Evolutionary conservation across 1,140 invertebrate species (phyloP).

Genomic region (Trypoxylus dichotomus): DNA sequence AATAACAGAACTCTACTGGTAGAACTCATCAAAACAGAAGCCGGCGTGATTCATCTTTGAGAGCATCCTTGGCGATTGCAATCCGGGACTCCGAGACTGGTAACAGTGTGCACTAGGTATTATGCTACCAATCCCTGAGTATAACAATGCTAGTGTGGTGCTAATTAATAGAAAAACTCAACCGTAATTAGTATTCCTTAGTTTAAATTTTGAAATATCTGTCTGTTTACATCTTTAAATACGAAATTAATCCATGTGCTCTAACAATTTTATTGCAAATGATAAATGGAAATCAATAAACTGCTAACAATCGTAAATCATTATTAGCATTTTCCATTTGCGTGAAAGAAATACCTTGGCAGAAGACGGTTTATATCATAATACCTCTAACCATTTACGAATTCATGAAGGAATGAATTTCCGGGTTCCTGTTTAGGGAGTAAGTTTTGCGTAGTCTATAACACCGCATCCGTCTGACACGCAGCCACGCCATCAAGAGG

Average conservation of each 20-base stretch:
- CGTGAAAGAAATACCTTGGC: background rate
- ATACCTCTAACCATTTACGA: background rate
- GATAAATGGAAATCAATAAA: background rate
- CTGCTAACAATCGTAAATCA: background rate
- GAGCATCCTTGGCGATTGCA: too few relatives aligned
- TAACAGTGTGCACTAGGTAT: background rate
- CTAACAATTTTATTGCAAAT: background rate
- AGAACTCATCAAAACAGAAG: too few relatives aligned
- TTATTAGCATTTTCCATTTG: background rate
- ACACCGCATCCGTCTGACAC: background rate
- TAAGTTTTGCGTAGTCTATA: background rate
- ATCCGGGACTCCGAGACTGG: background rate
- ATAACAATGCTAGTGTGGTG: too few relatives aligned
- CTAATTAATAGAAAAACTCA: background rate
- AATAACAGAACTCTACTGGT: too few relatives aligned
- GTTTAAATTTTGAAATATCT: background rate
- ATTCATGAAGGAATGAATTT: conserved; percentile 12
- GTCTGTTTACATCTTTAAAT: background rate
- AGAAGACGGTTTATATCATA: background rate
- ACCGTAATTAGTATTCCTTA: background rate
- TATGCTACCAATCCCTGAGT: too few relatives aligned
- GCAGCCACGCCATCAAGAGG: background rate
- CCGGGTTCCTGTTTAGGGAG: background rate
- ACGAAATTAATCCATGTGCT: background rate
- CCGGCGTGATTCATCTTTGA: too few relatives aligned